A percentile compares a stretch with the other conserved stretches of the same genome.
Conservation (phyloP, 2,113 vertebrate genomes). For the Stigmatopora nigra region DNA sequence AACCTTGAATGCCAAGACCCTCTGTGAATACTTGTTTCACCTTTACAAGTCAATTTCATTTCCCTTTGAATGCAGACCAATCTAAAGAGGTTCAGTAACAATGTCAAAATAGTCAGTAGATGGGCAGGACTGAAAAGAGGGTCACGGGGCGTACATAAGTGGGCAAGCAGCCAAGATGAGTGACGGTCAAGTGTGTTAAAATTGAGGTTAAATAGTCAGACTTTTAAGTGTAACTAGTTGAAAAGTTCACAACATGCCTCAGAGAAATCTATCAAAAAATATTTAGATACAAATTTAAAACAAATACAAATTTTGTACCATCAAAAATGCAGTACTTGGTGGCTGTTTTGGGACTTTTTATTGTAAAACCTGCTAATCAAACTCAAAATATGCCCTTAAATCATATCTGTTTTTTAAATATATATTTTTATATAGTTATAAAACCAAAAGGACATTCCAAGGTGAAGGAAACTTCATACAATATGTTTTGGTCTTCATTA, state of each 20-base stretch:
- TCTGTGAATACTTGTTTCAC: conserved; percentile 60
- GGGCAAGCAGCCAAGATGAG: conserved; percentile 22
- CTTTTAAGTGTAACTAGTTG: conserved; percentile 25
- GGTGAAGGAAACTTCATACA: background rate
- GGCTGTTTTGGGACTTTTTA: too few relatives aligned
- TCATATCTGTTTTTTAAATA: background rate
- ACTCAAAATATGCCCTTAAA: background rate
- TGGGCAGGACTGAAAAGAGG: conserved; percentile 23
- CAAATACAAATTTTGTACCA: too few relatives aligned
- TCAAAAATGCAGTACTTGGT: too few relatives aligned
- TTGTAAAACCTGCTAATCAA: too few relatives aligned
- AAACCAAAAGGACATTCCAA: background rate
- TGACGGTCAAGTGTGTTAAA: conserved; percentile 31
- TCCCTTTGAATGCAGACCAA: conserved; percentile 55
- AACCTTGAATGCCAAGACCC: conserved; percentile 68
- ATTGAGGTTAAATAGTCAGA: conserved; percentile 59
- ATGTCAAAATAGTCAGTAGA: conserved; percentile 29
- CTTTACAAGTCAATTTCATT: conserved; percentile 64
- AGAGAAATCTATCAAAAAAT: too few relatives aligned
- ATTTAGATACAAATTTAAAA: too few relatives aligned
- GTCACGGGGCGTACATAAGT: conserved; percentile 14
- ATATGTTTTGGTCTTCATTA: background rate
- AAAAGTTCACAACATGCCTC: background rate
- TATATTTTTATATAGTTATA: background rate
- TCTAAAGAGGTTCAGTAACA: conserved; percentile 55